Base-by-base conservation (phyloP, 2,113 vertebrate species). In the Dendrocopos noguchii region DNA sequence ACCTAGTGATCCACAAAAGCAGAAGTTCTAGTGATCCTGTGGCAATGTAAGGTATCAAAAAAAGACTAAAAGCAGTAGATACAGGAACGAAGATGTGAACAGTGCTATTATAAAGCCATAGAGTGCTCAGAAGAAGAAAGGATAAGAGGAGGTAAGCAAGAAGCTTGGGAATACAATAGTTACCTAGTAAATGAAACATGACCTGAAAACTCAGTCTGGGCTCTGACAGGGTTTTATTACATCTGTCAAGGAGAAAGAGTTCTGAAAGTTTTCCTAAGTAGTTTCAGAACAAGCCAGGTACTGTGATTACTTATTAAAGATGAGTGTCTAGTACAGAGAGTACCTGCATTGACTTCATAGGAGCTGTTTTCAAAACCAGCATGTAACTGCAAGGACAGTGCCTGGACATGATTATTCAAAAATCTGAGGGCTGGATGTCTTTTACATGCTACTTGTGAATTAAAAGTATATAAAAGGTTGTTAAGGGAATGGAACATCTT, bases 1-100 rank as follows among this genome's bases (percentile, higher is more conserved):
- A 95, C 87, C 98, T 98, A 96, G 97, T 96, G 97, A 39, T 1
- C 10, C 0, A 5, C 60, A 19, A 63, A 11, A 25, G 27, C 27
- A 52, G 92, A 46, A 71, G 57, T 10, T 34, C 57, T 36, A 59
- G 18, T 20, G 15, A 2, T 14, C 6, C 14, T 11, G 3, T 3
- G 18, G 27, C 10, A 15, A 3, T 12, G 19, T 2, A 6, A 31
- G 31, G 56, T 66, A 50, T 25, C 18, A 27, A 80, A 74, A 47
- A 47, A 57, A 53, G n/a, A 81, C 20, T 5, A 36, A 74, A 77
- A 47, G 25, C 9, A 76, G 22, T 15, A 34, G 17, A 22, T 20
- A 44, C 3, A 59, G 18, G 70, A 67, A 82, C 14, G 4, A 68
- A 66, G 10, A 60, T 6, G 15, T 20, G 52, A 85, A 52, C 8